Evolutionary conservation across 2,888 invertebrate genomes (phyloP).

Genomic region (Arrhopalites spinosus): DNA sequence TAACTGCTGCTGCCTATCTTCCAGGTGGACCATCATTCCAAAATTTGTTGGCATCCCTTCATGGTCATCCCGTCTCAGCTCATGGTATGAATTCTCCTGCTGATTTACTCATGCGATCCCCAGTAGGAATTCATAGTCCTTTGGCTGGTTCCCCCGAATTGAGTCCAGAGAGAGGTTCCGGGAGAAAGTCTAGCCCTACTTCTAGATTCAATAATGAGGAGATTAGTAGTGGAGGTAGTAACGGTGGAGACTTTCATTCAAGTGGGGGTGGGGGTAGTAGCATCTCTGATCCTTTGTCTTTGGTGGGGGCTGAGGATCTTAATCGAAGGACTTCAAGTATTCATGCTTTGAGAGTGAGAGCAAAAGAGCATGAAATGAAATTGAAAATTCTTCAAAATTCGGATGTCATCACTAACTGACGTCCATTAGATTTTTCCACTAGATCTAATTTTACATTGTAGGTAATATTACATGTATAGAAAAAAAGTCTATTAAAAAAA

Average conservation of each 20-base stretch:
- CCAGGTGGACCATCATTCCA: slow-evolving; percentile 76
- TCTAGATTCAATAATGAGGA: slow-evolving; percentile 30
- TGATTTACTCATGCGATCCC: slow-evolving; percentile 37
- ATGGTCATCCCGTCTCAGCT: slow-evolving; percentile 35
- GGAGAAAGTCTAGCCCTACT: slow-evolving; percentile 39
- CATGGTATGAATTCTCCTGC: slow-evolving; percentile 21
- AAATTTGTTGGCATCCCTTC: slow-evolving; percentile 76
- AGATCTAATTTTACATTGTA: not conserved
- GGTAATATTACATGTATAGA: not conserved
- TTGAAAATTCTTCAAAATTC: slow-evolving; percentile 64
- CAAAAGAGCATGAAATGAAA: slow-evolving; percentile 85
- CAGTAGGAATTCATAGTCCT: slow-evolving; percentile 31
- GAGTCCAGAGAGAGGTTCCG: slow-evolving; percentile 44
- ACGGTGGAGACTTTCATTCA: slow-evolving; percentile 30
- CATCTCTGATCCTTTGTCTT: slow-evolving; percentile 12
- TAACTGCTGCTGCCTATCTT: slow-evolving; percentile 68
- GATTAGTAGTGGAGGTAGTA: slow-evolving; percentile 24
- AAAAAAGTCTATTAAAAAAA: no score
- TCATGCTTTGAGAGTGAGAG: slow-evolving; percentile 82
- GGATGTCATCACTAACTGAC: slow-evolving; percentile 37
- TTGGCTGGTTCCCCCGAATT: slow-evolving; percentile 44
- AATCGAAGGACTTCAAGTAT: slow-evolving; percentile 86
- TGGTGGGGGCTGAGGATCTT: slow-evolving; percentile 66
- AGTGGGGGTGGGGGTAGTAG: slow-evolving; percentile 22
- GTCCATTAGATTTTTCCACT: no score